Percentiles rank a stretch among this genome's conserved stretches.
Conservation (phyloP, 2,797 vertebrate genomes). For the Dipus sagitta region DNA sequence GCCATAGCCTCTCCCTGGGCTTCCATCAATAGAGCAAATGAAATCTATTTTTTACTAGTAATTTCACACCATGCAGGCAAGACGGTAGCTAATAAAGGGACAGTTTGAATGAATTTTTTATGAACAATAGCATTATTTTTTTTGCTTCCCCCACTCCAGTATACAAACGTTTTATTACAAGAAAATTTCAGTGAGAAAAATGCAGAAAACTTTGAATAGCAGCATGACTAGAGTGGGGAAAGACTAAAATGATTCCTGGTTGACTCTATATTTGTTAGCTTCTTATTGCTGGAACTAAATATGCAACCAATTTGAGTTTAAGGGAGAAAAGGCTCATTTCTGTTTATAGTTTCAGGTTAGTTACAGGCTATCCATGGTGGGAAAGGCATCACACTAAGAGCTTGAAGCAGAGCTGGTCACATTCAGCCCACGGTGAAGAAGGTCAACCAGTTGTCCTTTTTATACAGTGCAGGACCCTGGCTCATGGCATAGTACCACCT, state of each 20-base stretch:
- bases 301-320: too few species aligned
- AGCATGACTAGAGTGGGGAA: not conserved
- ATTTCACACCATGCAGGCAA: not conserved
- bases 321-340: too few species aligned
- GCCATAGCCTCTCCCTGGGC: not conserved
- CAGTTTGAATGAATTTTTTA: not conserved
- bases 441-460: too few species aligned
- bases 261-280: not conserved
- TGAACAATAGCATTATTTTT: not conserved
- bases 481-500: too few species aligned
- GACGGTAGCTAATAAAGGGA: not conserved
- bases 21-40: not conserved
- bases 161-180: not conserved
- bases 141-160: not conserved
- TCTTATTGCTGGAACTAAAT: too few species aligned
- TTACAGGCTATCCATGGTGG: too few species aligned
- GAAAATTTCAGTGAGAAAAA: not conserved
- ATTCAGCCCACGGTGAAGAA: too few species aligned
- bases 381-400: too few species aligned
- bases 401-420: too few species aligned
- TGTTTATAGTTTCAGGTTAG: too few species aligned
- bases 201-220: not conserved
- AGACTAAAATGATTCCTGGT: not conserved
- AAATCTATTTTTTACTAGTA: not conserved
- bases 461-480: too few species aligned